Evolutionary conservation across 2,113 vertebrate species (phyloP).

Genomic region (Elachura formosa): DNA sequence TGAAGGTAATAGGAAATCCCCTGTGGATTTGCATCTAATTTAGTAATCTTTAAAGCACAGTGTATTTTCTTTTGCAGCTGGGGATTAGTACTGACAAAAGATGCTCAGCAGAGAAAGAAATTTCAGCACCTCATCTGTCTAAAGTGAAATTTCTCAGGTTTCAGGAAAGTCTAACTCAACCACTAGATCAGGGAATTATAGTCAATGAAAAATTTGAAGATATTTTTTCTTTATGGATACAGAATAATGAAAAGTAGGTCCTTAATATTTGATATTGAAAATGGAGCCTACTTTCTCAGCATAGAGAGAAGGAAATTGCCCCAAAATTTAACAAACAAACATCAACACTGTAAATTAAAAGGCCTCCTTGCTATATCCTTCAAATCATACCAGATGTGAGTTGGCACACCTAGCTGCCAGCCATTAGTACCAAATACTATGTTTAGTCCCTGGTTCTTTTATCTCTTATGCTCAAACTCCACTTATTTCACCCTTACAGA

Average conservation of each 20-base stretch:
- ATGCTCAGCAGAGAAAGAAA: background rate
- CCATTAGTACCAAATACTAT: background rate
- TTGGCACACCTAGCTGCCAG: background rate
- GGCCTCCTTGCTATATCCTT: background rate
- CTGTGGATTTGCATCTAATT: constrained; percentile 15
- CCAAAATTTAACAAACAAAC: background rate
- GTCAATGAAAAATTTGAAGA: background rate
- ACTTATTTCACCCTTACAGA: background rate
- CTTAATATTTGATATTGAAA: background rate
- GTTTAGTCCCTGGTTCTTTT: background rate
- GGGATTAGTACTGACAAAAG: background rate
- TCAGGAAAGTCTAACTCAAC: background rate
- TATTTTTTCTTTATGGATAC: background rate
- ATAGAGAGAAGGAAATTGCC: background rate
- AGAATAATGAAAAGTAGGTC: background rate
- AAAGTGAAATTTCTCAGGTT: background rate
- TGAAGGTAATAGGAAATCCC: constrained; percentile 15
- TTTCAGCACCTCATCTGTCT: background rate
- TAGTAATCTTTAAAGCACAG: background rate
- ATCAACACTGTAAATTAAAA: background rate
- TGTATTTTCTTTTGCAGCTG: constrained; percentile 22
- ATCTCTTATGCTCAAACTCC: background rate
- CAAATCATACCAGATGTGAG: background rate
- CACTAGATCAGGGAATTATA: background rate
- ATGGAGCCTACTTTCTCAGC: background rate